phyloP scores from a whole-genome alignment of 1,140 invertebrate genomes.

The Leptopilina clavipes region DNA sequence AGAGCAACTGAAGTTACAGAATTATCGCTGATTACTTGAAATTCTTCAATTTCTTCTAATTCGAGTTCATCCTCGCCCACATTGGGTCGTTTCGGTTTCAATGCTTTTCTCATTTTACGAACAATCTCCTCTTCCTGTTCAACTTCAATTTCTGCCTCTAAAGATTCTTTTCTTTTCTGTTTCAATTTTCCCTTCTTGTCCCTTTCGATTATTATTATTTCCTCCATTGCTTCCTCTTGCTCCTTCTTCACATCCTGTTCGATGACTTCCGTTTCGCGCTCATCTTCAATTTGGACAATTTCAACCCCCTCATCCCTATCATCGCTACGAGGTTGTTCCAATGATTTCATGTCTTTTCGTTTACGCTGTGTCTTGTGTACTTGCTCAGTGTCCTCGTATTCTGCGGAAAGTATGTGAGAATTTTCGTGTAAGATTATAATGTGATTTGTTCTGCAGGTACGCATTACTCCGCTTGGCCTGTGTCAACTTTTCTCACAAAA shows the following conservation, averaged over 20 bases:
- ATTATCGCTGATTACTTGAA: constrained; percentile 61
- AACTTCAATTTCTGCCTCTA: constrained; percentile 60
- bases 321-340: constrained; percentile 58
- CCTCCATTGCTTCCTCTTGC: constrained; percentile 61
- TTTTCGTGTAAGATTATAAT: constrained; percentile 65
- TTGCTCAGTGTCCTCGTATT: constrained; percentile 75
- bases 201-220: constrained; percentile 68
- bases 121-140: constrained; percentile 53
- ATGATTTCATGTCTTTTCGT: constrained; percentile 69
- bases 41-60: constrained; percentile 72
- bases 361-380: constrained; percentile 72
- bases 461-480: constrained; percentile 40
- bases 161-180: constrained; percentile 59
- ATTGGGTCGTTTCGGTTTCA: constrained; percentile 62
- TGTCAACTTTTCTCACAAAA: not conserved
- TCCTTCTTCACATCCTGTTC: constrained; percentile 42
- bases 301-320: constrained; percentile 67
- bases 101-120: constrained; percentile 55
- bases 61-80: constrained; percentile 63
- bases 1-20: constrained; percentile 57
- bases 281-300: constrained; percentile 62
- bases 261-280: constrained; percentile 43
- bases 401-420: constrained; percentile 75
- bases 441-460: constrained; percentile 42
- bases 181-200: constrained; percentile 64